Evolutionary conservation across 2,888 invertebrate genomes (phyloP), one percentile per base, ranked within the genome.

Genomic region (Beris morrisii): DNA sequence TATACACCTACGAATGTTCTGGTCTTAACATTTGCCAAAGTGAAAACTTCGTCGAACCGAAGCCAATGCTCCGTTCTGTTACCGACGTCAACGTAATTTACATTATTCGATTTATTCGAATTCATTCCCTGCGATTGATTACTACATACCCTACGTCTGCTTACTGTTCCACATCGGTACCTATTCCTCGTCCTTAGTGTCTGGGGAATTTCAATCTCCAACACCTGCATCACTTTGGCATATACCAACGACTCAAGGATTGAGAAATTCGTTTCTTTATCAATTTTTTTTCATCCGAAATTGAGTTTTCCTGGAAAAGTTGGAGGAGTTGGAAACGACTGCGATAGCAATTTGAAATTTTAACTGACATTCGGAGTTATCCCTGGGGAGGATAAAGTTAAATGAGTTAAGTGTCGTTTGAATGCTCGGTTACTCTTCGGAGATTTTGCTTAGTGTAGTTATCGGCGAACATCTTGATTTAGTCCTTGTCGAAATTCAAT

Each of bases 301-400:
- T 43, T 43, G 38, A 43, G 56, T 56, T 56, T 56, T 13, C 15
- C 7, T 11, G 31, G 56, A 9, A n/a, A 9, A 13, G 12, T 43
- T 12, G n/a, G 30, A 4, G 6, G 43, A 15, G 9, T 15, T 5
- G 11, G 56, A 56, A 6, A 9, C 5, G 15, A 56, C 9, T 56
- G 43, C 43, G 56, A 56, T 56, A 43, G 56, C 56, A 43, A 56
- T 56, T 56, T 56, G 43, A 56, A 22, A 56, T 56, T 56, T 56
- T 43, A 56, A 43, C 56, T 56, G 56, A 56, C 56, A 56, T 56
- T 15, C 38, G 15, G 30, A 54, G 32, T 32, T 32, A 31, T 54
- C 54, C 32, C 15, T 9, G 32, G 32, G 43, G 32, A 3, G 7
- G 13, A 6, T 43, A 56, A 56, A 56, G 43, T 56, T 56, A 56